phyloP scores from a whole-genome alignment of 2,888 invertebrate species.

The Neoaliturus tenellus region DNA sequence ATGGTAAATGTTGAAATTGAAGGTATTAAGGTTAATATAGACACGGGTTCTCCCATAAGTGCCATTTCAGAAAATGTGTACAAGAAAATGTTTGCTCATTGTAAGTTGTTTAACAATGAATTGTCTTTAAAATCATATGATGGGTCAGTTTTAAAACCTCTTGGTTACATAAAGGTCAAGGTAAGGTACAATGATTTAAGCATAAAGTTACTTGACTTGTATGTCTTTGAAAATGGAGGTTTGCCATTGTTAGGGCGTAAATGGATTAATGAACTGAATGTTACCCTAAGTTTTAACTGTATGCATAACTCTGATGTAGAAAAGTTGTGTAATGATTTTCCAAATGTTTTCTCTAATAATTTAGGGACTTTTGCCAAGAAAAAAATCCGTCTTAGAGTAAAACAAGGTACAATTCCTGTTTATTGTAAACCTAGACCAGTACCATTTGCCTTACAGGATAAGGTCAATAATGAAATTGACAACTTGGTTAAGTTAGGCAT shows the following conservation, averaged over 20 bases:
- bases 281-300: background rate
- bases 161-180: background rate
- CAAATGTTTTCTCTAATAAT: background rate
- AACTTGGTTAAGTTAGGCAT: background rate
- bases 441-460: background rate
- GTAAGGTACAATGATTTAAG: background rate
- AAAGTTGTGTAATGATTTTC: background rate
- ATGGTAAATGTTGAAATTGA: background rate
- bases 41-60: background rate
- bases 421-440: slow-evolving; percentile 10
- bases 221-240: background rate
- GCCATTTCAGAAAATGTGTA: background rate
- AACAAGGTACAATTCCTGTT: background rate
- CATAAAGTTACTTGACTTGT: background rate
- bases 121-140: background rate
- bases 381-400: background rate
- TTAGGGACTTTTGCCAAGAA: background rate
- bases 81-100: background rate
- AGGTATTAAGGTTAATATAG: background rate
- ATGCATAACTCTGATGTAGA: background rate
- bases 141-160: background rate
- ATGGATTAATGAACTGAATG: background rate
- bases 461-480: background rate
- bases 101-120: background rate
- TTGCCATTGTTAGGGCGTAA: background rate